Evolutionary conservation across 2,888 invertebrate species (phyloP).

Genomic region (Drosophila anomelani): DNA sequence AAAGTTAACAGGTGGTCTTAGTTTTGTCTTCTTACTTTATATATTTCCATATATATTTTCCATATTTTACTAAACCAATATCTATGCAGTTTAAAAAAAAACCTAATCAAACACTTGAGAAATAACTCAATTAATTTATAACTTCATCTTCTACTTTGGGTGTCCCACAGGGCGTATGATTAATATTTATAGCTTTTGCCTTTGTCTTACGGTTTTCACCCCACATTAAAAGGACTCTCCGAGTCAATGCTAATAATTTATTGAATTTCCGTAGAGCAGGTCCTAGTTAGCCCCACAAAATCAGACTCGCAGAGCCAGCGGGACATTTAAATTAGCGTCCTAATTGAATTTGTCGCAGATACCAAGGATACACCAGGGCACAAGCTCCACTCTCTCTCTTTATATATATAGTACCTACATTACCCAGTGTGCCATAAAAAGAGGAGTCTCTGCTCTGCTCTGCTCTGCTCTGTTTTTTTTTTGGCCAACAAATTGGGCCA

Average conservation of each 20-base stretch:
- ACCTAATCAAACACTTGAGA: neutral
- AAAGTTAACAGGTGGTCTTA: neutral
- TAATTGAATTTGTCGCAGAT: constrained; percentile 44
- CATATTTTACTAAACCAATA: neutral
- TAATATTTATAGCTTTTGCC: constrained; percentile 23
- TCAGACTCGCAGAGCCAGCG: constrained; percentile 22
- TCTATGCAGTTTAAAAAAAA: neutral
- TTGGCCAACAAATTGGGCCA: constrained; percentile 32
- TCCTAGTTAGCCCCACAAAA: constrained; percentile 7
- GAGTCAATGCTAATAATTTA: constrained; percentile 10
- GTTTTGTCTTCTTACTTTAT: neutral
- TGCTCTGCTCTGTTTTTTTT: neutral
- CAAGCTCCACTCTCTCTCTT: neutral
- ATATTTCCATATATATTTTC: neutral
- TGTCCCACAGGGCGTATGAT: constrained; percentile 27
- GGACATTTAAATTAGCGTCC: constrained; percentile 40
- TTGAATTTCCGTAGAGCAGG: constrained; percentile 13
- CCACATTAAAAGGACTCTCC: constrained; percentile 15
- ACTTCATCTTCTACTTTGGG: neutral
- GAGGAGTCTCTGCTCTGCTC: neutral
- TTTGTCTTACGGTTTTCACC: neutral
- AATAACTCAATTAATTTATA: too few relatives aligned
- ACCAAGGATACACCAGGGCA: constrained; percentile 27
- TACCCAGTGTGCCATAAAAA: constrained; percentile 7
- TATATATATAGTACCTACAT: neutral